Evolutionary conservation across 2,888 invertebrate species (phyloP), one percentile per base, ranked within the genome.

Genomic region (Glaucopsyche alexis): DNA sequence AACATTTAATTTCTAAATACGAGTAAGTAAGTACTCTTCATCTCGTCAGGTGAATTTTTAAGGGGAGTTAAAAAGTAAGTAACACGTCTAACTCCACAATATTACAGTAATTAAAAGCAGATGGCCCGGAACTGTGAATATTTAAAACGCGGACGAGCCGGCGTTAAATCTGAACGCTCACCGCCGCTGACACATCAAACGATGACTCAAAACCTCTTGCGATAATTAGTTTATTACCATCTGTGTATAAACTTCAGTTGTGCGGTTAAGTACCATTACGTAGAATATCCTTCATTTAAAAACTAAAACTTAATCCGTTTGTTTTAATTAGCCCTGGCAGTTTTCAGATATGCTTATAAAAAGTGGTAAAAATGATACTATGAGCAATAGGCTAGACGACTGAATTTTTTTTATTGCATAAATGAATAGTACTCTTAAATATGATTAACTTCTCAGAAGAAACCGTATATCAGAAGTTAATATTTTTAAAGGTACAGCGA

Each of bases 111-210:
- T 66, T 66, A 66, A 66, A 45, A 29, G 29, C 69, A 69, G 47
- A 69, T 69, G 69, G 47, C 14, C 67, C 69, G 69, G 69, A 69
- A 69, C 69, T 19, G 45, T 69, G 49, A 69, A 69, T 69, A 69
- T 69, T 69, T 69, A 69, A 69, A 49, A 49, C 14, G 66, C 42
- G 66, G 66, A 42, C 42, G 40, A 42, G 42, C 66, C 16, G 81
- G 77, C 75, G 77, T 78, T 80, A 81, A 81, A 81, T 81, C 80
- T 79, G 78, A 7, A 78, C 77, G 80, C 76, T 78, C 77, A 77
- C 77, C 78, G 78, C 60, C 79, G 78, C 78, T 78, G 78, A 79
- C 80, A 81, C 79, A 77, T 81, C 81, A 81, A 81, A 81, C 69
- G 69, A 19, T 49, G 69, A 49, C 29, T 49, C 69, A 69, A 67